Conservation (phyloP, 2,888 invertebrate species). For the Amorpha juglandis region DNA sequence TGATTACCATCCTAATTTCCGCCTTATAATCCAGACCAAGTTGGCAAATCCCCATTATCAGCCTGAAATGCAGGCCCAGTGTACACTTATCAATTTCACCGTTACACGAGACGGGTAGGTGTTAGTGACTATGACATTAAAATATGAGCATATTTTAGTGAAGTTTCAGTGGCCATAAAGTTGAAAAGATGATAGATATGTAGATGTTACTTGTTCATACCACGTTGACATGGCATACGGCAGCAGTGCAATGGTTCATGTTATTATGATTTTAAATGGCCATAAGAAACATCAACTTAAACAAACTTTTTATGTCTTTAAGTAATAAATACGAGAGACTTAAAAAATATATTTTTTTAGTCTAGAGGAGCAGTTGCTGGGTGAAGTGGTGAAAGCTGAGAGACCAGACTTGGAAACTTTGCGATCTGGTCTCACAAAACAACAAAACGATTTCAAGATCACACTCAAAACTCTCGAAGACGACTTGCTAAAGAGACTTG, state of each 20-base stretch:
- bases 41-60: slow-evolving; percentile 98
- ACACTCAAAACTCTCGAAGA: slow-evolving; percentile 96
- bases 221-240: too few relatives aligned
- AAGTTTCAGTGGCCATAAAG: neutral
- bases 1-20: slow-evolving; percentile 92
- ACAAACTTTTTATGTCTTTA: too few relatives aligned
- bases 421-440: slow-evolving; percentile 93
- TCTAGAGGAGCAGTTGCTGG: slow-evolving; percentile 95
- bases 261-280: too few relatives aligned
- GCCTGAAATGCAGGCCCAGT: slow-evolving; percentile 98
- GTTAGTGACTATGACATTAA: slow-evolving; percentile 3
- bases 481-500: slow-evolving; percentile 92
- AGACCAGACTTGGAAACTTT: slow-evolving; percentile 94
- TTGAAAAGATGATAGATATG: too few relatives aligned
- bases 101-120: slow-evolving; percentile 93
- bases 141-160: neutral
- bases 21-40: slow-evolving; percentile 95
- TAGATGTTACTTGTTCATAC: too few relatives aligned
- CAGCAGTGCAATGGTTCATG: too few relatives aligned
- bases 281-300: too few relatives aligned
- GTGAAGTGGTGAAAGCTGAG: slow-evolving; percentile 96
- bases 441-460: slow-evolving; percentile 97
- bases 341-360: slow-evolving; percentile 61
- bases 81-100: slow-evolving; percentile 97
- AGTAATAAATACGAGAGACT: too few relatives aligned